Evolutionary conservation across 2,797 vertebrate species (phyloP).

Genomic region (Phyllotis vaccarum): DNA sequence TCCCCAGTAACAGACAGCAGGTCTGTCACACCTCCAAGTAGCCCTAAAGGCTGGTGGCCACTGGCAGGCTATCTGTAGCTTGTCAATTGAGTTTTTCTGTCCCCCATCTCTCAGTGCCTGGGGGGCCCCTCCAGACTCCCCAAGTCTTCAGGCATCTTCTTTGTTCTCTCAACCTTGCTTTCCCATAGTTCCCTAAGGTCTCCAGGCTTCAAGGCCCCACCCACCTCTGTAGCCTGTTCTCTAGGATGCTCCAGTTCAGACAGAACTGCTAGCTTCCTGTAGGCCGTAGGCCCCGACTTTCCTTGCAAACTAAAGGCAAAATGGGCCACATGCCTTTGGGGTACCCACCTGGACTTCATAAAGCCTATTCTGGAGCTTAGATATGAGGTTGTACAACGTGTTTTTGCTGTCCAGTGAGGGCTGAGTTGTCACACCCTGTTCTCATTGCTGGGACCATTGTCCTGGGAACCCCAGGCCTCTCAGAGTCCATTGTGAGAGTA

Average conservation of each 20-base stretch:
- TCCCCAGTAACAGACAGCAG: not conserved
- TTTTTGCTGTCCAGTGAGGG: not conserved
- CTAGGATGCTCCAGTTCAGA: not conserved
- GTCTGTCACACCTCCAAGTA: not conserved
- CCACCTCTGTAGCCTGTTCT: not conserved
- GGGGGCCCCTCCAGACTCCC: not conserved
- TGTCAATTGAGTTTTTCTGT: too few relatives aligned
- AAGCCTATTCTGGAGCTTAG: not conserved
- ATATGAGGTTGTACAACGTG: not conserved
- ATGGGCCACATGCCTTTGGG: conserved; percentile 17
- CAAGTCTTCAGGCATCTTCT: not conserved
- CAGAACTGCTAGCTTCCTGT: not conserved
- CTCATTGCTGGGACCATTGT: not conserved
- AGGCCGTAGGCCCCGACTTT: conserved; percentile 32
- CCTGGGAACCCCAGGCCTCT: not conserved
- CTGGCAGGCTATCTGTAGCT: not conserved
- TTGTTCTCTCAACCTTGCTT: not conserved
- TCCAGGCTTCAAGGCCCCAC: not conserved
- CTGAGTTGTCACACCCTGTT: not conserved
- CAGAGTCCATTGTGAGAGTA: not conserved
- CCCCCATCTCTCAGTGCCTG: not conserved
- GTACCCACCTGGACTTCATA: not conserved
- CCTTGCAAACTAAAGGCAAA: conserved; percentile 30
- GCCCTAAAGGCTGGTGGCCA: not conserved
- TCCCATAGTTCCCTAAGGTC: not conserved